Conservation (phyloP, 2,113 vertebrate genomes). For the Chiloscyllium plagiosum region DNA sequence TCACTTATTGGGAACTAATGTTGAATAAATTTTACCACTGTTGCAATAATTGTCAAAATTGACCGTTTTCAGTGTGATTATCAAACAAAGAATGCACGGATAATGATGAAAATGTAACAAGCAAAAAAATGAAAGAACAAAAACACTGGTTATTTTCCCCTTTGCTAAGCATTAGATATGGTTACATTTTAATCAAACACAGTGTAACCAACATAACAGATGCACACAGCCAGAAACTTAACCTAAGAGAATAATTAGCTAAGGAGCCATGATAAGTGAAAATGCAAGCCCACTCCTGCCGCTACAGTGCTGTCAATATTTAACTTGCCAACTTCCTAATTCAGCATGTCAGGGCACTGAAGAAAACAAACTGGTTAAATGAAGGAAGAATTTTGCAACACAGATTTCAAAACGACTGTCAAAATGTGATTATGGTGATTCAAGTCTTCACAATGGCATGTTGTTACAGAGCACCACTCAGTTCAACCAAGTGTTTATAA, state of each 20-base stretch:
- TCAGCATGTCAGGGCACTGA: neutral
- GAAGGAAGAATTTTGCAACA: neutral
- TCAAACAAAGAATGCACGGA: neutral
- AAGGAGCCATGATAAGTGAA: neutral
- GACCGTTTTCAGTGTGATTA: neutral
- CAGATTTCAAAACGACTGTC: neutral
- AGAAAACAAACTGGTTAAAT: conserved; percentile 16
- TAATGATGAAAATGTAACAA: neutral
- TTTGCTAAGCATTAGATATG: neutral
- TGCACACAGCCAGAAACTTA: neutral
- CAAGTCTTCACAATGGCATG: neutral
- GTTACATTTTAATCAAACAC: conserved; percentile 14
- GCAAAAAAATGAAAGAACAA: neutral
- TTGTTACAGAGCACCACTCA: neutral
- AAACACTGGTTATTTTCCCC: neutral
- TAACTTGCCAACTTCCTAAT: conserved; percentile 16
- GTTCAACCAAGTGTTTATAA: neutral
- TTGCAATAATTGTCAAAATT: neutral
- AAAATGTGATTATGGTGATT: neutral
- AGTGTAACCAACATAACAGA: neutral
- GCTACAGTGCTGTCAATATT: neutral
- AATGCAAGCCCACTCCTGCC: neutral
- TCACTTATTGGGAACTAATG: neutral
- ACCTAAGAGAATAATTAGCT: conserved; percentile 8
- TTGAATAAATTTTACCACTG: neutral